phyloP scores from a whole-genome alignment of 2,797 vertebrate species.

The Hippopotamyrus pictus region DNA sequence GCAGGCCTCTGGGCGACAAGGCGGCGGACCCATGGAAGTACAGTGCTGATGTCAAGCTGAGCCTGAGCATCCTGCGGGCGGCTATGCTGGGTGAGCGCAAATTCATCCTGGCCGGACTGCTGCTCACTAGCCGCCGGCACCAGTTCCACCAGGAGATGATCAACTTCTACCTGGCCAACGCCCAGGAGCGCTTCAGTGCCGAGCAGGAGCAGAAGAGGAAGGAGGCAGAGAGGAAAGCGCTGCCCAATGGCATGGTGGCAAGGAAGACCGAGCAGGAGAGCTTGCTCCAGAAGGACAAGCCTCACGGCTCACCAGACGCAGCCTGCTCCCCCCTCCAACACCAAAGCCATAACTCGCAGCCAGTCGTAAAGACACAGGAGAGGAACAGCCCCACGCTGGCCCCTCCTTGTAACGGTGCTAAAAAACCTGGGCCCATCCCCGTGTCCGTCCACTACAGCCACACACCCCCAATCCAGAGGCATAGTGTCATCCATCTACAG shows the following conservation, averaged over 20 bases:
- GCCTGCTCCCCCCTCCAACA: constrained; percentile 81
- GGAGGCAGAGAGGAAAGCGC: constrained; percentile 62
- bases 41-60: constrained; percentile 97
- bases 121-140: constrained; percentile 93
- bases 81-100: constrained; percentile 99
- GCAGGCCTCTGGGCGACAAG: constrained; percentile 56
- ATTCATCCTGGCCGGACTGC: constrained; percentile 93
- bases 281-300: constrained; percentile 69
- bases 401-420: constrained; percentile 74
- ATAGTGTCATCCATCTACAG: constrained; percentile 89
- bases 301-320: constrained; percentile 76
- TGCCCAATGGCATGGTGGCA: constrained; percentile 44
- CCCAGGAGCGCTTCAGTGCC: constrained; percentile 93
- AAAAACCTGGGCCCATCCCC: constrained; percentile 65
- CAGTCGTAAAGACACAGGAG: constrained; percentile 78
- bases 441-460: constrained; percentile 92
- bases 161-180: constrained; percentile 89
- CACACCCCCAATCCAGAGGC: constrained; percentile 86
- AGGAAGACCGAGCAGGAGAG: constrained; percentile 71
- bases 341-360: constrained; percentile 74
- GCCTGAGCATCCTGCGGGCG: constrained; percentile 93
- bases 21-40: constrained; percentile 88
- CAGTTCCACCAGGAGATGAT: constrained; percentile 99
- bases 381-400: constrained; percentile 80
- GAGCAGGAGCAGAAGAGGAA: constrained; percentile 91